Base-by-base conservation (phyloP, 2,113 vertebrate species). In the Hoplias malabaricus region DNA sequence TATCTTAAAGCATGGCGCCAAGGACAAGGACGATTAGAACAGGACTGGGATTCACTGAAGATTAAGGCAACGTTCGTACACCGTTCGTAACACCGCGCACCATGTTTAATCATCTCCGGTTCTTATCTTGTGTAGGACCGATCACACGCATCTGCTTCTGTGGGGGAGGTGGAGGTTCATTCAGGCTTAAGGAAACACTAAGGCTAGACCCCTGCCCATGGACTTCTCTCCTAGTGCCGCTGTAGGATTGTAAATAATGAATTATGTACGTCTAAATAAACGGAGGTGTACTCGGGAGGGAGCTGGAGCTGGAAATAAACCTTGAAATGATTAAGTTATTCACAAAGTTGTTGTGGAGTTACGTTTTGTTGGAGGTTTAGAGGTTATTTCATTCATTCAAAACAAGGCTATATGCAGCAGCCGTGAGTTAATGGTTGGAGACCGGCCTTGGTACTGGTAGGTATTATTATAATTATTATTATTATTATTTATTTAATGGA, bases 1-100 rank as follows among this genome's bases (percentile, higher is more conserved):
- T 43, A 78, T 78, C 43, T 53, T 78, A 21, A 78, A 78, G 67
- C 76, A 78, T 19, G 76, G 76, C 7, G 76, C 76, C 56, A 78
- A 78, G 40, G 76, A 78, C 66, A 70, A 78, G n/a, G 76, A 78
- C 21, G 76, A 78, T 53, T 71, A 78, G 56, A 8, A 63, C 50
- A 3, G 5, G 56, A 50, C 14, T 25, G 25, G 7, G n/a, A 38
- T 42, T 53, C 6, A 21, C 21, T 21, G 59, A n/a, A 43, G 29
- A 33, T 31, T n/a, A 36, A 33, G 56, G 27, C 36, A 66, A 14
- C n/a, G 3, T 67, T 19, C 48, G 21, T 50, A 25, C 31, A 38
- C 42, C 34, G 40, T 46, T 69, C 29, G 38, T 68, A 36, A 43
- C 23, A 42, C 34, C 21, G 48, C 62, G 57, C 74, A 76, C 43